Evolutionary conservation across 2,113 vertebrate species (phyloP), one percentile per base, ranked within the genome.

Genomic region (Thryonomys swinderianus): DNA sequence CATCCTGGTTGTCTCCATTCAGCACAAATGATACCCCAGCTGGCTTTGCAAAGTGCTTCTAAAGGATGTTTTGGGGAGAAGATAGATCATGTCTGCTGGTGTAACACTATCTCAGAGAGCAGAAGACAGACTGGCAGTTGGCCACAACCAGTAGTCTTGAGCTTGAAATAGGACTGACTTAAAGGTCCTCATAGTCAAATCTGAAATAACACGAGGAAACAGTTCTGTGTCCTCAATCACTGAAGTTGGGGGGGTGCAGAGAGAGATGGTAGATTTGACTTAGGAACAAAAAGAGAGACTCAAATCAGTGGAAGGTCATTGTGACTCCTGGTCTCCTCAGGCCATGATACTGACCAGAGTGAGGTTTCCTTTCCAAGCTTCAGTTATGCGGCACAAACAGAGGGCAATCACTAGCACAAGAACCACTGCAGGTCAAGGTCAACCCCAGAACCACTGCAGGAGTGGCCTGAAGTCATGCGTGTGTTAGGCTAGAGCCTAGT

Each of bases 1-100:
- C 1, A 6, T 21, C 7, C 18, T 40, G 8, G 5, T 27, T 83
- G 2, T 5, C 8, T 3, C 3, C 3, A 14, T 8, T 16, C 2
- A 27, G 73, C 16, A 78, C 8, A 71, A 34, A 74, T 2, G 83
- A 11, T 17, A 18, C 9, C 13, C 4, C 16, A 66, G 55, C 4
- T 55, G 76, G 25, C n/a, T 85, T 48, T 92, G 17, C 12, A 87
- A 66, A 84, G 3, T 79, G 4, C 7, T 71, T 93, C 37, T 79
- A 59, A 88, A 59, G 59, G 14, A 74, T 12, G 20, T 25, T 9
- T 62, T 45, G 37, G 2, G 40, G 16, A 48, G 13, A 73, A 86
- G 40, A 48, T 48, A 71, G 32, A 40, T 81, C 45, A 80, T 17
- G 73, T 4, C n/a, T 14, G 18, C 16, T 79, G 59, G 78, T 61